Evolutionary conservation across 2,888 invertebrate genomes (phyloP), one percentile per base, ranked within the genome.

Genomic region (Caenorhabditis becei): DNA sequence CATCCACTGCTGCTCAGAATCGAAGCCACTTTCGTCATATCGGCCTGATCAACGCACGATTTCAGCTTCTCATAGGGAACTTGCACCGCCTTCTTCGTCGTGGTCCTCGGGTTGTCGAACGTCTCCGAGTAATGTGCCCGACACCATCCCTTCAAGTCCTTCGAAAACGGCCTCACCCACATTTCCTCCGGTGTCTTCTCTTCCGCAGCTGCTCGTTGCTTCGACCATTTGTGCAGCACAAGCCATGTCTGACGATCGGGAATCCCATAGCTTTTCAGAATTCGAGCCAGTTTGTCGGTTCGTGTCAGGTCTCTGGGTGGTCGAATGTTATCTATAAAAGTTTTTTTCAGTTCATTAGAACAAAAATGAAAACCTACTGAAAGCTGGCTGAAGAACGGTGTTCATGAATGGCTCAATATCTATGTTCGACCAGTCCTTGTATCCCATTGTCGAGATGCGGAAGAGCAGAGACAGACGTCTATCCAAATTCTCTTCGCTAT

Each of bases 221-320:
- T 85, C 7, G 61, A 49, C 85, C 85, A 85, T 18, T 62, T 49
- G 47, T 81, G 79, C 1, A 80, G 41, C 0, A 80, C n/a, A 5
- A 70, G n/a, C 83, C 83, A 85, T 4, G 82, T 37, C 26, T 78
- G 74, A 24, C 62, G 56, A 1, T 85, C 83, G 20, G 80, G 18
- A 24, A 83, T 47, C 14, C 85, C 85, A 51, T 78, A 83, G 53
- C 85, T 85, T 59, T 80, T 83, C 20, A 85, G 47, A 53, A 85
- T 61, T 63, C 79, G 16, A 1, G 61, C 59, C 11, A 77, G 47
- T 37, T 78, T 78, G 37, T 81, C 81, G n/a, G 81, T 28, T 26
- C 44, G 63, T n/a, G 78, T 47, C 51, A 61, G 58, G 32, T 72
- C 74, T 32, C 74, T 23, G 1, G 51, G 11, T 1, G 81, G 67